Base-by-base conservation (phyloP, 1,140 invertebrate genomes). In the Scaptomyza hsui region DNA sequence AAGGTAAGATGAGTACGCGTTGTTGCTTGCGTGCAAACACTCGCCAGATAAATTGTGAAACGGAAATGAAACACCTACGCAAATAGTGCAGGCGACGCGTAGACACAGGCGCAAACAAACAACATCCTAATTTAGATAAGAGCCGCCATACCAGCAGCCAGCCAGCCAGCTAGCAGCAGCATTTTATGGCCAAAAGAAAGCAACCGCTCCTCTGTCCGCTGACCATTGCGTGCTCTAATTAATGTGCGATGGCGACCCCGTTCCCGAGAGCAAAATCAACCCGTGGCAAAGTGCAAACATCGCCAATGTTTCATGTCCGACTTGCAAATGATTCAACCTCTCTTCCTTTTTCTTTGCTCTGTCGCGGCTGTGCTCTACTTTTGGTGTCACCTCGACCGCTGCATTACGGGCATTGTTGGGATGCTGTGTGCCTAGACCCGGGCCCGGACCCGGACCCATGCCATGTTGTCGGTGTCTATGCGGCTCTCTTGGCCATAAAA, bases 61-160 rank as follows among this genome's bases (percentile, higher is more conserved):
- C 82, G 86, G 86, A 89, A 89, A 89, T 89, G 86, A 89, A 89
- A 89, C 86, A 89, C 86, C 86, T 89, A 89, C 81, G 81, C 86
- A 89, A 89, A 89, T 88, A 89, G 65, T 79, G 72, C 62, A 80
- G 59, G 57, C 81, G 80, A 70, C 78, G 77, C 65, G 81, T 69
- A 88, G 79, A 89, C 83, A 83, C 80, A 72, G 82, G 73, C 78
- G 77, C 81, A 85, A 86, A 85, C 82, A 85, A 85, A 79, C 81
- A 81, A 89, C 86, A 89, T 89, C 77, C 78, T 82, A 89, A 86
- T 89, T 89, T 86, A 89, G 86, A 89, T 89, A 89, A 89, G 86
- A 81, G 80, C 63, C 80, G 73, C 62, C 67, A 74, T 62, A 32
- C 48, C 62, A 65, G 49, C 44, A 37, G 18, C 19, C n/a, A 5